These are phyloP conservation scores for Pseudeuparius sepicola DNA, from an alignment of 2,888 invertebrate species.

Conservation along the genomic window DNA sequence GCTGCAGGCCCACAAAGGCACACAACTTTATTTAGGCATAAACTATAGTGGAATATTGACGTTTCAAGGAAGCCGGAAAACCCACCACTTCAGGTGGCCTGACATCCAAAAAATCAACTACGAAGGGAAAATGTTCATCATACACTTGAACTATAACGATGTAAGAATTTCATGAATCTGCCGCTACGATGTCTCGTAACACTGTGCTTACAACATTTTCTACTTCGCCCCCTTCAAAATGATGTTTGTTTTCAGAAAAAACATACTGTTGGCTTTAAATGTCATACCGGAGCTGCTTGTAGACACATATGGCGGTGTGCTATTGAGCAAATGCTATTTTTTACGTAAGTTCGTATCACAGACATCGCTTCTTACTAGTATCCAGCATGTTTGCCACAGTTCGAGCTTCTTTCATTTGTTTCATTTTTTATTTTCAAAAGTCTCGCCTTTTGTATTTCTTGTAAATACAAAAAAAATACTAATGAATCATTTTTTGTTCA, in stretches of 20 bases:
- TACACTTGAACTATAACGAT: slow-evolving; percentile 86
- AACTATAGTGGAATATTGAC: slow-evolving; percentile 93
- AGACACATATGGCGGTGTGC: slow-evolving; percentile 96
- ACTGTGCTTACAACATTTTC: too few relatives aligned
- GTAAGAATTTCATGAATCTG: too few relatives aligned
- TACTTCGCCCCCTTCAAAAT: too few relatives aligned
- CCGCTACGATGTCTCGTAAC: too few relatives aligned
- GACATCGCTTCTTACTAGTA: too few relatives aligned
- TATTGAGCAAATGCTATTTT: slow-evolving; percentile 95
- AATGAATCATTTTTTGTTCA: too few relatives aligned
- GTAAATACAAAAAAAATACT: too few relatives aligned
- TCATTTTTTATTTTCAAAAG: too few relatives aligned
- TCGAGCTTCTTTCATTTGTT: too few relatives aligned
- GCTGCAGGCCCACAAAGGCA: slow-evolving; percentile 80
- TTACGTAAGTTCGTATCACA: slow-evolving; percentile 73
- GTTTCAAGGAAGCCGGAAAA: slow-evolving; percentile 86
- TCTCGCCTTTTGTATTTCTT: too few relatives aligned
- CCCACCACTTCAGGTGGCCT: slow-evolving; percentile 92
- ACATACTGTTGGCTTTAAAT: slow-evolving; percentile 91
- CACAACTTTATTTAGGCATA: slow-evolving; percentile 86
- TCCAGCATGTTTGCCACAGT: too few relatives aligned
- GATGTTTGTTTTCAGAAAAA: slow-evolving; percentile 62
- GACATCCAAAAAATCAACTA: slow-evolving; percentile 95
- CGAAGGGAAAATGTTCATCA: slow-evolving; percentile 95
- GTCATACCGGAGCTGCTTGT: slow-evolving; percentile 83